Base-by-base conservation (phyloP, 2,888 invertebrate genomes). In the Exephanes ischioxanthus region DNA sequence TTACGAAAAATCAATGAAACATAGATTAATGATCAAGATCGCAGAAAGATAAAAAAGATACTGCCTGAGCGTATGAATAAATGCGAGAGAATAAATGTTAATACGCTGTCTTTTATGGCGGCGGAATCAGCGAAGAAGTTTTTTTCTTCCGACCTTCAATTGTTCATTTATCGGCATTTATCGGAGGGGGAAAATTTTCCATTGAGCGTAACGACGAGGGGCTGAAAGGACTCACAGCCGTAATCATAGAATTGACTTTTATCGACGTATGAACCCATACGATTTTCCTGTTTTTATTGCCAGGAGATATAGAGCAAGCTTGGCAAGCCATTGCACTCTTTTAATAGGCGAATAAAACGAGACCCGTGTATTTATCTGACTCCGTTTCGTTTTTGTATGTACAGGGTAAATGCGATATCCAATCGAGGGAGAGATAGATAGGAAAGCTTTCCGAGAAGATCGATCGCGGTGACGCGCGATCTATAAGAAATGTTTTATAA, bases 271-370 rank as follows among this genome's bases (percentile, higher is more conserved):
- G 7, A 53, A 19, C 9, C 9, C 53, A 19, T 22, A 22, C 77
- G 2, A 77, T 77, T 67, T 77, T 16, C 37, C 9, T 30, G 30
- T 48, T 77, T 55, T 55, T 77, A 67, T 77, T 26, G 77, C 6
- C 41, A 55, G 67, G 41, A 67, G 63, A 75, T 66, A 33, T 16
- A 48, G 14, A 48, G 41, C 66, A 41, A 55, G 67, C 26, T 67
- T 41, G 37, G 26, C 67, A n/a, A 37, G 0, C 22, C 33, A n/a
- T 71, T 2, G 33, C 16, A 51, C 67, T 33, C 37, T 53, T 77
- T 53, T 55, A 68, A 41, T 55, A 41, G 7, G 19, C 67, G 77
- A 77, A 37, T 58, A 58, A 58, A 55, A n/a, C 53, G 63, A 51
- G 19, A 26, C 37, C 3, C 67, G 41, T 19, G 19, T 41, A 41